Conservation (phyloP, 2,797 vertebrate genomes). For the Neostethus bicornis region DNA sequence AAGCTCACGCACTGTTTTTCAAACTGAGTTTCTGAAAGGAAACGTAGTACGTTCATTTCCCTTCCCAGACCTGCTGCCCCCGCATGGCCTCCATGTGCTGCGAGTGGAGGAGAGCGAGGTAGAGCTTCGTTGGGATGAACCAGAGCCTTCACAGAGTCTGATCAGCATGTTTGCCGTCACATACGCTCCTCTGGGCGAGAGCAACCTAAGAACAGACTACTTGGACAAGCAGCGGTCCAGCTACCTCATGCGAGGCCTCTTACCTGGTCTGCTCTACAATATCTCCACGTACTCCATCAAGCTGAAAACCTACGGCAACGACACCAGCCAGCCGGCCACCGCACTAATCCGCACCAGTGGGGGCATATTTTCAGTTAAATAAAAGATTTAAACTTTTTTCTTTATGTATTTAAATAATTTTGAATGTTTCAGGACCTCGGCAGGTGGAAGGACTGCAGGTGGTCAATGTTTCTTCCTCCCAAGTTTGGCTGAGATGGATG, state of each 20-base stretch:
- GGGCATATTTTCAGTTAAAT: conserved; percentile 38
- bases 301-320: conserved; percentile 89
- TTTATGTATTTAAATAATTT: neutral
- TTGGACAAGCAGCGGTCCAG: conserved; percentile 87
- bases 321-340: conserved; percentile 90
- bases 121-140: conserved; percentile 92
- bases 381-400: neutral
- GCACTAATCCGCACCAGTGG: conserved; percentile 93
- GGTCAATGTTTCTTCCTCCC: conserved; percentile 85
- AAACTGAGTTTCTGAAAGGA: conserved; percentile 24
- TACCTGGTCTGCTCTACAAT: conserved; percentile 92
- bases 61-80: conserved; percentile 91
- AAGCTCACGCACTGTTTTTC: neutral
- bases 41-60: conserved; percentile 38
- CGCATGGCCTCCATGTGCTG: conserved; percentile 90
- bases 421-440: conserved; percentile 81
- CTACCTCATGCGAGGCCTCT: conserved; percentile 88
- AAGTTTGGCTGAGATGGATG: conserved; percentile 89
- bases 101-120: conserved; percentile 92
- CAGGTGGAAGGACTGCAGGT: conserved; percentile 89
- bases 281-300: conserved; percentile 96
- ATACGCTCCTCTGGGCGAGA: conserved; percentile 86
- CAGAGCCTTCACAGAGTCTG: conserved; percentile 82
- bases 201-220: conserved; percentile 88
- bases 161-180: conserved; percentile 93